These are phyloP conservation scores for Sarcophaga peregrina DNA, from an alignment of 1,140 invertebrate genomes.

Conservation along the genomic window DNA sequence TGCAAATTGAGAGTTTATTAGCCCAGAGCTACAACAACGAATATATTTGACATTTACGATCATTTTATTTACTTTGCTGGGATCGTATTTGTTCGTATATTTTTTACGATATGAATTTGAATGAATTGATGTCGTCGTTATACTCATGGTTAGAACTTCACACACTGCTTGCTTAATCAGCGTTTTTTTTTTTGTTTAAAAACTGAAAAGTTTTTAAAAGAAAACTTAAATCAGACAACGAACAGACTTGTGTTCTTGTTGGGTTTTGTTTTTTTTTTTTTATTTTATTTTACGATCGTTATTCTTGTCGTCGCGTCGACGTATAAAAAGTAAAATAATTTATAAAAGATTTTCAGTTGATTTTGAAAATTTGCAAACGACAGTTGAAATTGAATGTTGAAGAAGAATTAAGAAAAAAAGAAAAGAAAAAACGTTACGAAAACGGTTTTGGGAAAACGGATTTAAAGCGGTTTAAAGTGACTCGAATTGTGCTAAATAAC, in stretches of 20 bases:
- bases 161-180: too few species aligned
- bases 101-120: too few species aligned
- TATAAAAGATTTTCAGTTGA: constrained; percentile 25
- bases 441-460: neutral
- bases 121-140: too few species aligned
- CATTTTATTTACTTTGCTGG: neutral
- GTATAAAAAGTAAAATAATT: neutral
- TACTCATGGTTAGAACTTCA: too few species aligned
- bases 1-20: constrained; percentile 19
- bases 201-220: too few species aligned
- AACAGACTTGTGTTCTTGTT: too few species aligned
- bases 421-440: neutral
- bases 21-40: neutral
- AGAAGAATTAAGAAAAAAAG: neutral
- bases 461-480: neutral
- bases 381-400: neutral
- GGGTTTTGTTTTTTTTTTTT: too few species aligned
- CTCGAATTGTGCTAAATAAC: neutral
- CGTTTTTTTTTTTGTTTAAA: too few species aligned
- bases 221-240: too few species aligned
- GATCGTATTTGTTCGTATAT: too few species aligned
- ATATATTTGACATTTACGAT: neutral
- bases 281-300: neutral
- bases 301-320: neutral
- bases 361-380: constrained; percentile 17